phyloP scores from a whole-genome alignment of 2,888 invertebrate genomes.

The Trachelus iudaicus region DNA sequence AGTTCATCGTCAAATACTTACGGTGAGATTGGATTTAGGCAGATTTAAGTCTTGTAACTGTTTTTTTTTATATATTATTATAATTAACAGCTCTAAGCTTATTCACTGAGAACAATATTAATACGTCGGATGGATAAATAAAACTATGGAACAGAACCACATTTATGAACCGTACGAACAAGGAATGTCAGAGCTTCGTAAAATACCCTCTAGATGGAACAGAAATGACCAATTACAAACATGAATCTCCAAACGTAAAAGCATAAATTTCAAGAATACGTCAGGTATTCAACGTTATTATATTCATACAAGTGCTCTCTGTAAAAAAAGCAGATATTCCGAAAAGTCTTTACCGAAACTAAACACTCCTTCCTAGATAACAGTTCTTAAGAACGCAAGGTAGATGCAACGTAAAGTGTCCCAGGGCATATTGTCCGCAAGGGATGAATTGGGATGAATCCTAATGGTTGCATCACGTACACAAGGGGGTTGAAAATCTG shows the following conservation, averaged over 20 bases:
- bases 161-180: not conserved
- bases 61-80: not conserved
- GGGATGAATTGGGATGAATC: not conserved
- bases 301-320: not conserved
- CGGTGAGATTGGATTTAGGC: not conserved
- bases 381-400: not conserved
- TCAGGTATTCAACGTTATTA: not conserved
- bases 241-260: not conserved
- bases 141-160: not conserved
- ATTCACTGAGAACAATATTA: not conserved
- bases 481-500: not conserved
- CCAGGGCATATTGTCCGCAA: not conserved
- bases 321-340: not conserved
- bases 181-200: not conserved
- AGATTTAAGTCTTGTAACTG: not conserved
- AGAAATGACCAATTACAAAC: not conserved
- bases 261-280: not conserved
- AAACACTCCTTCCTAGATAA: not conserved
- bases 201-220: not conserved
- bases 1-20: not conserved
- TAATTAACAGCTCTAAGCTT: not conserved
- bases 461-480: not conserved
- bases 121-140: not conserved
- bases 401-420: not conserved
- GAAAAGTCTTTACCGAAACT: not conserved